Evolutionary conservation across 1,140 invertebrate species (phyloP).

Genomic region (Anadara kagoshimensis): DNA sequence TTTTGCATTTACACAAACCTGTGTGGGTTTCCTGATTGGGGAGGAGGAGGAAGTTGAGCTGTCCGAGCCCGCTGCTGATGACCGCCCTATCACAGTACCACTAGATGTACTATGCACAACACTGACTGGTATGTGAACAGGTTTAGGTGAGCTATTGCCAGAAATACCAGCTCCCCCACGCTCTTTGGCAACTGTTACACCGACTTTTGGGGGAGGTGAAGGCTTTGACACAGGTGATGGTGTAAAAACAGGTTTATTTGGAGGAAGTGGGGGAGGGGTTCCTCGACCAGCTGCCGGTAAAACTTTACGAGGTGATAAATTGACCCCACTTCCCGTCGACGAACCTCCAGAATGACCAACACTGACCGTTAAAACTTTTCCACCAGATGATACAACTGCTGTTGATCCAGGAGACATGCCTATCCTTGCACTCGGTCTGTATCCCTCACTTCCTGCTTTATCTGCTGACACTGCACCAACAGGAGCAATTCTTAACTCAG

Average conservation of each 20-base stretch:
- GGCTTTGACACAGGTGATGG: conserved; percentile 46
- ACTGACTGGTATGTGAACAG: conserved; percentile 67
- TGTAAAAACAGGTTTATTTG: conserved; percentile 85
- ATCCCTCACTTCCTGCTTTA: conserved; percentile 14
- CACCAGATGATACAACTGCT: conserved; percentile 63
- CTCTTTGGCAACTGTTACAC: conserved; percentile 70
- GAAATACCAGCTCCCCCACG: conserved; percentile 29
- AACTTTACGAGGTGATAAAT: conserved; percentile 51
- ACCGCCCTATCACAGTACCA: conserved; percentile 37
- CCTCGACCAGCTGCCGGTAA: conserved; percentile 76
- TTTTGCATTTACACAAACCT: conserved; percentile 74
- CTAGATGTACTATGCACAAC: conserved; percentile 49
- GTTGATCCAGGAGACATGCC: conserved; percentile 54
- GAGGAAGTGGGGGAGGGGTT: conserved; percentile 88
- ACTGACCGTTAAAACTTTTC: conserved; percentile 49
- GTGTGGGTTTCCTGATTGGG: conserved; percentile 70
- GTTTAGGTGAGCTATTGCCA: conserved; percentile 35
- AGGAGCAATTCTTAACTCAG: conserved; percentile 49
- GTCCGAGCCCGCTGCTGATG: conserved; percentile 44
- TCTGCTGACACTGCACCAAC: conserved; percentile 46
- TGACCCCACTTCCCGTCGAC: conserved; percentile 31
- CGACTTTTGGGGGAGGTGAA: conserved; percentile 71
- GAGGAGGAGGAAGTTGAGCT: conserved; percentile 42
- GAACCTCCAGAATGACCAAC: conserved; percentile 23
- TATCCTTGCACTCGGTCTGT: conserved; percentile 40